Conservation (phyloP, 2,797 vertebrate species). For the Chiloscyllium punctatum region DNA sequence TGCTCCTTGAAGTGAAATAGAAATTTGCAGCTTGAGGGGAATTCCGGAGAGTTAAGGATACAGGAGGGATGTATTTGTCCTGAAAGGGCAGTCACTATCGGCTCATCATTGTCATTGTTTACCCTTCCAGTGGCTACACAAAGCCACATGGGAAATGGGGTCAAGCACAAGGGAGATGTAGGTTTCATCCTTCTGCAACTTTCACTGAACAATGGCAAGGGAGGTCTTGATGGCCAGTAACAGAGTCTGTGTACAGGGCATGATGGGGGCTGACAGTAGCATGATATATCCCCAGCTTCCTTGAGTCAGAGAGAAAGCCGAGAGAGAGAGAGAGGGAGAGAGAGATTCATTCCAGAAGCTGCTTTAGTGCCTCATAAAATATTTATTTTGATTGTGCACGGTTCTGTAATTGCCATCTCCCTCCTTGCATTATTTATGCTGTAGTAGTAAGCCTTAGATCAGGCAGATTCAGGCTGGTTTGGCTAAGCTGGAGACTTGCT, state of each 20-base stretch:
- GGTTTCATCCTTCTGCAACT: background rate
- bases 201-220: conserved; percentile 47
- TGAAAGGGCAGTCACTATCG: background rate
- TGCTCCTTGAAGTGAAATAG: background rate
- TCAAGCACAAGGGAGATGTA: background rate
- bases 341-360: conserved; percentile 63
- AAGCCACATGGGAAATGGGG: background rate
- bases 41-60: background rate
- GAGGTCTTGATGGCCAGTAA: conserved; percentile 44
- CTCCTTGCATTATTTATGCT: conserved; percentile 69
- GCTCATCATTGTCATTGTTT: background rate
- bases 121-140: background rate
- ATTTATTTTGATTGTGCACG: conserved; percentile 76
- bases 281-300: no score
- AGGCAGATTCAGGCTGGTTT: conserved; percentile 5
- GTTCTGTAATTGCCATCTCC: conserved; percentile 71
- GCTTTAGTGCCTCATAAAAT: conserved; percentile 75
- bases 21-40: background rate
- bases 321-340: conserved; percentile 30
- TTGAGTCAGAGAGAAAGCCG: conserved; percentile 29
- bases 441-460: conserved; percentile 21
- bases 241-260: rapidly evolving
- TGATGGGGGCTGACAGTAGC: no score
- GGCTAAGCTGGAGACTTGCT: background rate
- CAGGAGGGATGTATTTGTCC: background rate